phyloP scores from a whole-genome alignment of 2,888 invertebrate species.

The Spatulosminthurus flaviceps region DNA sequence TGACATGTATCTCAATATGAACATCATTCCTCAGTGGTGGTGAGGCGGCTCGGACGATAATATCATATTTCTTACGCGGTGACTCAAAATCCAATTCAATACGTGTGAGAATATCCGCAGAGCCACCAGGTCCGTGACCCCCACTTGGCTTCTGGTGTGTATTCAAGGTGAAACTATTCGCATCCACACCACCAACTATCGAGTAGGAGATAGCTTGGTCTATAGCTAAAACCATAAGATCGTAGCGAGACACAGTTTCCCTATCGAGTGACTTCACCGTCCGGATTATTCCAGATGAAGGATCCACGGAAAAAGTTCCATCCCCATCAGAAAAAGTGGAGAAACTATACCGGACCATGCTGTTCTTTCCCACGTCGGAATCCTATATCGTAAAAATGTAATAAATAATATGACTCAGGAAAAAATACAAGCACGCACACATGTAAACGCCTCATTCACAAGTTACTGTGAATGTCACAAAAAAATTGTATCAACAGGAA shows the following conservation, averaged over 20 bases:
- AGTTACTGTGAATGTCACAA: no score
- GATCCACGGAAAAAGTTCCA: slow-evolving; percentile 91
- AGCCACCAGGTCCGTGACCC: slow-evolving; percentile 68
- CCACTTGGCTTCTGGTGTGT: slow-evolving; percentile 71
- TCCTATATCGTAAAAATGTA: slow-evolving; percentile 50
- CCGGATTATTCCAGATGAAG: slow-evolving; percentile 88
- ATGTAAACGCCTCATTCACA: background rate
- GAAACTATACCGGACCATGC: slow-evolving; percentile 61
- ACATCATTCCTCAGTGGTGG: slow-evolving; percentile 79
- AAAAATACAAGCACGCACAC: slow-evolving; percentile 54
- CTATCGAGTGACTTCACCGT: slow-evolving; percentile 85
- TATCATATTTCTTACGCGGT: slow-evolving; percentile 86
- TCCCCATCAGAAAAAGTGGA: slow-evolving; percentile 72
- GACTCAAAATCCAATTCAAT: slow-evolving; percentile 96
- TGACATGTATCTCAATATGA: slow-evolving; percentile 46
- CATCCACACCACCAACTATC: slow-evolving; percentile 92
- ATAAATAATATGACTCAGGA: slow-evolving; percentile 55
- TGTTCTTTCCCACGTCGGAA: slow-evolving; percentile 61
- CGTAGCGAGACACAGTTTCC: slow-evolving; percentile 86
- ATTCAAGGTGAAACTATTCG: slow-evolving; percentile 83
- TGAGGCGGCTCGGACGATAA: slow-evolving; percentile 89
- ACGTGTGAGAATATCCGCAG: slow-evolving; percentile 87
- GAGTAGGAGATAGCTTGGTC: slow-evolving; percentile 96
- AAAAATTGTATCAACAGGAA: no score
- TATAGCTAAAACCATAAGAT: slow-evolving; percentile 84